Conservation (phyloP, 2,797 vertebrate genomes). For the Coracias cyanogaster region DNA sequence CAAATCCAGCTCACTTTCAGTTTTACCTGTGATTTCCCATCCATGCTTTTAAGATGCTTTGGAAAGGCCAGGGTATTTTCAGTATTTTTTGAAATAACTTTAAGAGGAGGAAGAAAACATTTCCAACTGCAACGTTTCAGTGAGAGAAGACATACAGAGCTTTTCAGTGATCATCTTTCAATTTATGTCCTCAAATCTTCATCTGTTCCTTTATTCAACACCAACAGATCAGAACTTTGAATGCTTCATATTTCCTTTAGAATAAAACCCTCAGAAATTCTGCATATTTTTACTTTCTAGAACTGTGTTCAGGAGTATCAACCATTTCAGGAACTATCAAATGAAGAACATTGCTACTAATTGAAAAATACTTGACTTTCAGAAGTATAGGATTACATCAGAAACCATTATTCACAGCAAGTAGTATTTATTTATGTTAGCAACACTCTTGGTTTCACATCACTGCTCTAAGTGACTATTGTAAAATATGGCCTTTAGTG, state of each 20-base stretch:
- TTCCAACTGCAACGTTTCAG: neutral
- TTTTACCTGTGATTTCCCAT: neutral
- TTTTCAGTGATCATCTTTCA: conserved; percentile 24
- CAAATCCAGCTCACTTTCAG: neutral
- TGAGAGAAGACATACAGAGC: neutral
- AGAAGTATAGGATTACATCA: conserved; percentile 7
- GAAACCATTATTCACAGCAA: conserved; percentile 7
- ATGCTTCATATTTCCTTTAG: neutral
- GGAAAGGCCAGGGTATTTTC: neutral
- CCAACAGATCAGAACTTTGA: neutral
- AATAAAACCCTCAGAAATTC: neutral
- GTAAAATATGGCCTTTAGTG: neutral
- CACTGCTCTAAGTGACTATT: neutral
- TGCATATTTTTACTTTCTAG: conserved; percentile 4
- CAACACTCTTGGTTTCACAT: neutral
- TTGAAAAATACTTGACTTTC: conserved; percentile 10
- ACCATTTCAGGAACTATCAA: neutral
- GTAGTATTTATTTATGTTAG: conserved; percentile 21
- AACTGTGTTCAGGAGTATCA: neutral
- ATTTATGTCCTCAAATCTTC: neutral
- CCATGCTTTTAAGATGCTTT: neutral
- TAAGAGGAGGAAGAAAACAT: neutral
- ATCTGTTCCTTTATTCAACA: neutral
- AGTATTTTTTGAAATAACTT: neutral
- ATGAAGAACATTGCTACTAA: neutral